A percentile compares a stretch with the other conserved stretches of the same genome.
Conservation (phyloP, 2,888 invertebrate species). For the Sylvicola cinctus region DNA sequence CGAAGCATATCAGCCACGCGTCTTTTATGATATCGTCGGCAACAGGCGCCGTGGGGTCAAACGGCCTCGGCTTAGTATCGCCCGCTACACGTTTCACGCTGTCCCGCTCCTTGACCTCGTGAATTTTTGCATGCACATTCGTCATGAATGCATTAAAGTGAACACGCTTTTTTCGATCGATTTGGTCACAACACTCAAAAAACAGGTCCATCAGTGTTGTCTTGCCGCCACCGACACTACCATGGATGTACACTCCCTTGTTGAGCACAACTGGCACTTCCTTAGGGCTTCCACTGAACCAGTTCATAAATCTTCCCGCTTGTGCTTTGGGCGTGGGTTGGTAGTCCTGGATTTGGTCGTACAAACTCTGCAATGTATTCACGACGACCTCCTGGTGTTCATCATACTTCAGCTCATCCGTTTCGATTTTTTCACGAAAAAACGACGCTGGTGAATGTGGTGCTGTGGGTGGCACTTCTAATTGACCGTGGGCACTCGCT, state of each 20-base stretch:
- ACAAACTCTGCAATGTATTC: slow-evolving; percentile 45
- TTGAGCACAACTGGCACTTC: slow-evolving; percentile 20
- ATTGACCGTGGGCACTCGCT: no score
- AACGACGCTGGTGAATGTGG: no score
- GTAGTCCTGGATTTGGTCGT: slow-evolving; percentile 39
- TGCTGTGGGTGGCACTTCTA: no score
- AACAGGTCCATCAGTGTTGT: slow-evolving; percentile 99
- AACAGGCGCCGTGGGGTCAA: slow-evolving; percentile 89
- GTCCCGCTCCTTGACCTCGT: slow-evolving; percentile 44
- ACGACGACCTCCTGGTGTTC: slow-evolving; percentile 50
- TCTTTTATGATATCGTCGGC: slow-evolving; percentile 68
- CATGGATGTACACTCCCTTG: slow-evolving; percentile 72
- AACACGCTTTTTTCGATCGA: slow-evolving; percentile 52
- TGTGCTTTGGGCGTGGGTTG: slow-evolving; percentile 22
- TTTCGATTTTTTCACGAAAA: slow-evolving; percentile 29
- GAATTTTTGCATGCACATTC: slow-evolving; percentile 79
- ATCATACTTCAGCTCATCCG: slow-evolving; percentile 42
- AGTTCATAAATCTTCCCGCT: slow-evolving; percentile 22
- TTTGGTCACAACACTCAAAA: slow-evolving; percentile 55
- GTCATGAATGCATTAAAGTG: slow-evolving; percentile 98
- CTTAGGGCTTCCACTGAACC: slow-evolving; percentile 15
- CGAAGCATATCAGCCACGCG: slow-evolving; percentile 89
- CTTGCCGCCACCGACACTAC: slow-evolving; percentile 89
- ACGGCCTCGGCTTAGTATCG: slow-evolving; percentile 41
- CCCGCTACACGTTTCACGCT: slow-evolving; percentile 30